Conservation (phyloP, 2,113 vertebrate genomes). For the Eurystomus gularis region DNA sequence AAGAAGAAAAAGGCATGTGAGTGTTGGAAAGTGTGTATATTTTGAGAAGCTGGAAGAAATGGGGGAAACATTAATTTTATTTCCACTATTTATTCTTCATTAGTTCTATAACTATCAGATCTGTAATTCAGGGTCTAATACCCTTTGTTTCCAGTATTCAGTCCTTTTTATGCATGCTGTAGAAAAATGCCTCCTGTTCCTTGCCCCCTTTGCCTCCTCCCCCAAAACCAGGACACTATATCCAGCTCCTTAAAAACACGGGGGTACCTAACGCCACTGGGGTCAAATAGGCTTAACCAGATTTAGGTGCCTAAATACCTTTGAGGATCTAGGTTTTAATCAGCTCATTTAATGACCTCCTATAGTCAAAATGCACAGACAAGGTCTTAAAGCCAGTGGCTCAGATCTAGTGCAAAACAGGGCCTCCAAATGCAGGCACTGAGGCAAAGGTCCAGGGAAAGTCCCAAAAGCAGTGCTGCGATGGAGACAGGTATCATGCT, state of each 20-base stretch:
- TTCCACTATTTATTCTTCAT: background rate
- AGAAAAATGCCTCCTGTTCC: background rate
- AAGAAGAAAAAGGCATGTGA: background rate
- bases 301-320: conserved; percentile 1
- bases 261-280: background rate
- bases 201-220: background rate
- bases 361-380: conserved; percentile 27
- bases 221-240: background rate
- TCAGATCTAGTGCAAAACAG: background rate
- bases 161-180: background rate
- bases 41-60: background rate
- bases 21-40: background rate
- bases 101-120: background rate
- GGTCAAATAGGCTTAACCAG: background rate
- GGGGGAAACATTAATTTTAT: background rate
- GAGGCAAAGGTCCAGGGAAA: background rate
- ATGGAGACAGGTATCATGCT: background rate
- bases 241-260: background rate
- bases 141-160: background rate
- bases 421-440: background rate
- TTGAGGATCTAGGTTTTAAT: conserved; percentile 13
- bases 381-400: conserved; percentile 5
- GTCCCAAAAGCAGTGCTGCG: background rate
- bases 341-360: background rate
- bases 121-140: background rate